Percentiles rank a stretch among this genome's conserved stretches.
Evolutionary conservation across 2,888 invertebrate genomes (phyloP).

Genomic region (Hirtodrosophila duncani): DNA sequence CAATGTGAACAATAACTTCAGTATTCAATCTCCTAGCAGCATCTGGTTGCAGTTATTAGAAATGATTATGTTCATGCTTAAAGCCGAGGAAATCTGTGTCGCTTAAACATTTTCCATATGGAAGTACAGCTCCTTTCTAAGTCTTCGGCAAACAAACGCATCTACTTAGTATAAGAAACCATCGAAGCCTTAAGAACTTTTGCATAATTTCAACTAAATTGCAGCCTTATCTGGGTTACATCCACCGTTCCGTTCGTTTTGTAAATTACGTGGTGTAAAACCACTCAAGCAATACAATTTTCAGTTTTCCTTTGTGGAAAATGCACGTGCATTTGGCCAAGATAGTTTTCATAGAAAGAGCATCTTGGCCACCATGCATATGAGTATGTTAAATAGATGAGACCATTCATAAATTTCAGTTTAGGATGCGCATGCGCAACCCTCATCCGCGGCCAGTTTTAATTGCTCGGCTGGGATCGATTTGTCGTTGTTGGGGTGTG

Average conservation of each 20-base stretch:
- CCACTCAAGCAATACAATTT: conserved; percentile 60
- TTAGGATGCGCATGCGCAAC: conserved; percentile 45
- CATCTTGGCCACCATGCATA: conserved; percentile 15
- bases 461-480: conserved; percentile 51
- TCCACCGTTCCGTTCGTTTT: neutral
- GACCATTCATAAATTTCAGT: conserved; percentile 46
- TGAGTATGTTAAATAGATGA: conserved; percentile 42
- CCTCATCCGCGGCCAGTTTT: conserved; percentile 46
- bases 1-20: too few species aligned
- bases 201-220: conserved; percentile 46
- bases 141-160: too few species aligned
- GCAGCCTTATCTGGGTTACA: neutral
- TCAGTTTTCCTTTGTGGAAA: conserved; percentile 48
- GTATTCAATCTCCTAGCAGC: too few species aligned
- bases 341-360: conserved; percentile 52
- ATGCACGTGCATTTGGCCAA: conserved; percentile 57
- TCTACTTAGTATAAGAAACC: too few species aligned
- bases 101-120: too few species aligned
- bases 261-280: conserved; percentile 48
- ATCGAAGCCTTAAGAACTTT: conserved; percentile 13
- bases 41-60: conserved; percentile 50
- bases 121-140: too few species aligned
- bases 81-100: too few species aligned
- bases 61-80: too few species aligned
- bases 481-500: conserved; percentile 29